Percentiles rank a stretch among this genome's conserved stretches.
Evolutionary conservation across 1,140 invertebrate genomes (phyloP).

Genomic region (Monochamus saltuarius): DNA sequence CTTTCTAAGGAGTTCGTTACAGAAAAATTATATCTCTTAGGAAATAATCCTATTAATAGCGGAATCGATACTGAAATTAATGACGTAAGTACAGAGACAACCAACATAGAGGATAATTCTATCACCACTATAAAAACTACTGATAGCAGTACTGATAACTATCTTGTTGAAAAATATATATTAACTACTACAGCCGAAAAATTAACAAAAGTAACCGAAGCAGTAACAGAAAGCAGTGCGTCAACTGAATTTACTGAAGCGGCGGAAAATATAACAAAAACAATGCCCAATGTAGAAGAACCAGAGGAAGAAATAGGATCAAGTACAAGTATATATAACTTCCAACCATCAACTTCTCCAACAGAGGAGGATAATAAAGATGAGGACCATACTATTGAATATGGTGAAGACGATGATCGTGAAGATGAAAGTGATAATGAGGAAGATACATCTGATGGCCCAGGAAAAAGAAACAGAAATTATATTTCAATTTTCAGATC

Average conservation of each 20-base stretch:
- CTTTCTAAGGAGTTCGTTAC: neutral
- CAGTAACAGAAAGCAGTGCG: too few species aligned
- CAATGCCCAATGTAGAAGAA: neutral
- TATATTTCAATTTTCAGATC: too few species aligned
- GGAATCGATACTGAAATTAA: neutral
- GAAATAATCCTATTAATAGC: too few species aligned
- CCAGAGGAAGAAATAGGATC: neutral
- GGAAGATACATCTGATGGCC: neutral
- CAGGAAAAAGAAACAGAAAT: too few species aligned
- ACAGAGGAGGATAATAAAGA: neutral
- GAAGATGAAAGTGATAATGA: neutral
- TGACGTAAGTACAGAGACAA: conserved; percentile 1
- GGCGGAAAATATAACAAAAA: neutral
- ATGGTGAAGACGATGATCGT: neutral
- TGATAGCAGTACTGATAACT: too few species aligned
- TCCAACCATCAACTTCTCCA: neutral
- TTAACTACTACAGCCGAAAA: too few species aligned
- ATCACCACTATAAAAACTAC: too few species aligned
- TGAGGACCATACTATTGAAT: neutral
- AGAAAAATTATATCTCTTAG: neutral
- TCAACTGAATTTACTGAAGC: neutral
- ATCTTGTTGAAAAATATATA: too few species aligned
- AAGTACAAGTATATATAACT: neutral
- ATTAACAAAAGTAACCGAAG: too few species aligned
- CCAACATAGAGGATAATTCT: neutral